phyloP scores from a whole-genome alignment of 2,888 invertebrate species.

The Beris morrisii region DNA sequence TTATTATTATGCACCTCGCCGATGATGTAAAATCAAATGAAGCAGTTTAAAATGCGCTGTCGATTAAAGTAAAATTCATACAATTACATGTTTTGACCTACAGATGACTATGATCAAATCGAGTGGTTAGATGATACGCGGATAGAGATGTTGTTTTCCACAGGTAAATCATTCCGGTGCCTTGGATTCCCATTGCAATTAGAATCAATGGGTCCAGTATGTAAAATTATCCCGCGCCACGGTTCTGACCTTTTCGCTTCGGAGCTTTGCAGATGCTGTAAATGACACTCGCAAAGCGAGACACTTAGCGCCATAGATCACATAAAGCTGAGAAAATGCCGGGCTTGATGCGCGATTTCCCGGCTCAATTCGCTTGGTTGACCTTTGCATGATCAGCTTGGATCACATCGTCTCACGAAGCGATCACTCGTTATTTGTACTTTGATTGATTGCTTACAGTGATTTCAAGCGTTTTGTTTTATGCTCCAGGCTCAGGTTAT shows the following conservation, averaged over 20 bases:
- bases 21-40: too few relatives aligned
- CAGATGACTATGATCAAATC: too few relatives aligned
- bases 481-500: conserved; percentile 22
- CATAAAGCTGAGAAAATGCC: background rate
- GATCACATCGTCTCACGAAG: conserved; percentile 27
- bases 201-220: conserved; percentile 1
- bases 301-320: conserved; percentile 20
- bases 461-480: conserved; percentile 17
- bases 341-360: background rate
- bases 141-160: too few relatives aligned
- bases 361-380: background rate
- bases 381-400: conserved; percentile 28
- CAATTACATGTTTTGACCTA: too few relatives aligned
- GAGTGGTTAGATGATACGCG: too few relatives aligned
- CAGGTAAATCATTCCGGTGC: too few relatives aligned
- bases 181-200: too few relatives aligned
- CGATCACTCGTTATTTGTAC: conserved; percentile 27
- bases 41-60: too few relatives aligned
- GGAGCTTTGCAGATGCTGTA: background rate
- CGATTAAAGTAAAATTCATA: too few relatives aligned
- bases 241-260: conserved; percentile 10
- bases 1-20: too few relatives aligned
- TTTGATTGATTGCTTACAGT: conserved; percentile 28
- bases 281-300: conserved; percentile 19
- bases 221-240: conserved; percentile 1